A percentile compares a stretch with the other conserved stretches of the same genome.
These are phyloP conservation scores for Gavia stellata DNA, from an alignment of 2,113 vertebrate species.

Conservation along the genomic window DNA sequence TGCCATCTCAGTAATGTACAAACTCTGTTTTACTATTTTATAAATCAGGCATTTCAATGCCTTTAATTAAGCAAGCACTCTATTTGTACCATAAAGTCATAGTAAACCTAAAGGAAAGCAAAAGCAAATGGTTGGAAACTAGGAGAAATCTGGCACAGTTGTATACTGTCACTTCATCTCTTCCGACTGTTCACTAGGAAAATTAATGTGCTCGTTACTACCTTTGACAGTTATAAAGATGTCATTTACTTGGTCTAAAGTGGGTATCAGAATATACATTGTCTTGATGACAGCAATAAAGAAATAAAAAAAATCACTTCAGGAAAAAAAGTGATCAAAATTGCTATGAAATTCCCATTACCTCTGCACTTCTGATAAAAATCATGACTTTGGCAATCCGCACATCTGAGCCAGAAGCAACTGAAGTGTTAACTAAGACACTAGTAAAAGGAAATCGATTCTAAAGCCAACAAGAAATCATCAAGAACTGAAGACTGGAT, in stretches of 20 bases:
- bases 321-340: neutral
- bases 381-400: neutral
- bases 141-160: neutral
- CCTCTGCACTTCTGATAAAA: neutral
- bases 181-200: neutral
- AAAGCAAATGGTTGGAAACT: neutral
- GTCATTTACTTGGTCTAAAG: neutral
- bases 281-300: slow-evolving; percentile 28
- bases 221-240: neutral
- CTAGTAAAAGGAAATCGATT: neutral
- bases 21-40: neutral
- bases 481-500: neutral
- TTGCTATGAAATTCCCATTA: slow-evolving; percentile 27
- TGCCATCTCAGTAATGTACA: neutral
- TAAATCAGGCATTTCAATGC: neutral
- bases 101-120: neutral
- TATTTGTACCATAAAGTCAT: neutral
- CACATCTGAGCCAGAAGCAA: neutral
- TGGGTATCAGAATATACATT: neutral
- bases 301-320: neutral
- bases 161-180: neutral
- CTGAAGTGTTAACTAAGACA: neutral
- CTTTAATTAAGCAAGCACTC: neutral
- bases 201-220: neutral
- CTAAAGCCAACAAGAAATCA: neutral